Conservation (phyloP, 1,140 invertebrate genomes). For the Drosophila malerkotliana region DNA sequence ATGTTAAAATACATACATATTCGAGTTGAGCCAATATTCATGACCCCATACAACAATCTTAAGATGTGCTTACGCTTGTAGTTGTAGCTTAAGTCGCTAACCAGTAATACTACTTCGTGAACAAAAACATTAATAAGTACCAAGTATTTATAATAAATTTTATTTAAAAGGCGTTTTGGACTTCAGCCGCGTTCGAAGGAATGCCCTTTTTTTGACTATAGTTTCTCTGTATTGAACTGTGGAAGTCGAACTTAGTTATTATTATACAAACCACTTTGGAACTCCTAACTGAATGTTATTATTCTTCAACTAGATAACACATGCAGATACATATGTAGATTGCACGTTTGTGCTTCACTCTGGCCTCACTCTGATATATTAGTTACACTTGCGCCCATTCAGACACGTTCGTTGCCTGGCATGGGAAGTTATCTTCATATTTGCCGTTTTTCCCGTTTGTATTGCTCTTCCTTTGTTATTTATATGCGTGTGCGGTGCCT, state of each 20-base stretch:
- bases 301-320: slow-evolving; percentile 30
- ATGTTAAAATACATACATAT: too few species aligned
- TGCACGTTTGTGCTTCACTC: slow-evolving; percentile 7
- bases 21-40: too few species aligned
- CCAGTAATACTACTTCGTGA: too few species aligned
- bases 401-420: slow-evolving; percentile 5
- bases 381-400: slow-evolving; percentile 64
- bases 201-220: too few species aligned
- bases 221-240: neutral
- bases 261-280: neutral
- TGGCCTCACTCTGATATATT: slow-evolving; percentile 58
- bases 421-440: neutral
- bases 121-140: too few species aligned
- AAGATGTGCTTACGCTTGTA: too few species aligned
- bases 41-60: too few species aligned
- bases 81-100: too few species aligned
- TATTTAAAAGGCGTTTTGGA: too few species aligned
- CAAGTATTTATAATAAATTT: too few species aligned
- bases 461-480: slow-evolving; percentile 50
- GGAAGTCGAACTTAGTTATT: neutral
- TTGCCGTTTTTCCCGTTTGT: neutral
- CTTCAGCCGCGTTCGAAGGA: too few species aligned
- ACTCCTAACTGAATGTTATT: slow-evolving; percentile 18
- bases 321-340: slow-evolving; percentile 26
- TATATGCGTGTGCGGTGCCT: slow-evolving; percentile 57